Conservation (phyloP, 2,797 vertebrate genomes). For the Aplochiton taeniatus region DNA sequence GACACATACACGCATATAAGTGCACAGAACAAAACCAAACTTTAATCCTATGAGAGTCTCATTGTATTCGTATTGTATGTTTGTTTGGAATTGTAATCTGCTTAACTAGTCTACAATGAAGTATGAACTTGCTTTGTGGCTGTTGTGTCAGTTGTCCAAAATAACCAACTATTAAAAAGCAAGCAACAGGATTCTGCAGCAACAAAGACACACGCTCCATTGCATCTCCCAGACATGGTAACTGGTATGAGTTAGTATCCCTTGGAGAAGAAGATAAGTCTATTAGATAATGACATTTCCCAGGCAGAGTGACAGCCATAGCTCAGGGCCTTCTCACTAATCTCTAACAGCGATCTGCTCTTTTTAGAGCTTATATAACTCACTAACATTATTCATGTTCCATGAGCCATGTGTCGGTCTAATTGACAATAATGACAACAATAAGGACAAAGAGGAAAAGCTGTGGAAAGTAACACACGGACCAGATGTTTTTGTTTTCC, state of each 20-base stretch:
- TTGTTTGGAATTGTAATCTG: background rate
- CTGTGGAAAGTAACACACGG: conserved; percentile 44
- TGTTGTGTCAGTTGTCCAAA: background rate
- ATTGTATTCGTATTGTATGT: background rate
- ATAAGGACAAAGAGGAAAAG: conserved; percentile 54
- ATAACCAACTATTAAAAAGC: background rate
- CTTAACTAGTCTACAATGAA: too few species aligned
- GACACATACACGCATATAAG: conserved; percentile 18
- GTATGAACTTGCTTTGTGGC: too few species aligned
- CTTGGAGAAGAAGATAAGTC: conserved; percentile 38
- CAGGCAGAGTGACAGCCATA: conserved; percentile 28
- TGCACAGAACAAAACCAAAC: conserved; percentile 27
- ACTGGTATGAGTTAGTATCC: conserved; percentile 50
- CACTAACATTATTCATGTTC: conserved; percentile 61
- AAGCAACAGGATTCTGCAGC: background rate
- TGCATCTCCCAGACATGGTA: conserved; percentile 56
- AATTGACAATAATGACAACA: conserved; percentile 64
- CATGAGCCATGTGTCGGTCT: conserved; percentile 57
- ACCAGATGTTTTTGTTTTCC: conserved; percentile 58
- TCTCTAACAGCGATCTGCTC: conserved; percentile 58
- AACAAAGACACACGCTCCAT: conserved; percentile 38
- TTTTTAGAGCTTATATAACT: conserved; percentile 56
- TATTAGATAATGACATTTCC: conserved; percentile 53
- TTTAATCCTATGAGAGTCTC: conserved; percentile 22
- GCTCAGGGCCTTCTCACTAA: conserved; percentile 51